phyloP scores from a whole-genome alignment of 1,140 invertebrate genomes.

The Vanessa tameamea region DNA sequence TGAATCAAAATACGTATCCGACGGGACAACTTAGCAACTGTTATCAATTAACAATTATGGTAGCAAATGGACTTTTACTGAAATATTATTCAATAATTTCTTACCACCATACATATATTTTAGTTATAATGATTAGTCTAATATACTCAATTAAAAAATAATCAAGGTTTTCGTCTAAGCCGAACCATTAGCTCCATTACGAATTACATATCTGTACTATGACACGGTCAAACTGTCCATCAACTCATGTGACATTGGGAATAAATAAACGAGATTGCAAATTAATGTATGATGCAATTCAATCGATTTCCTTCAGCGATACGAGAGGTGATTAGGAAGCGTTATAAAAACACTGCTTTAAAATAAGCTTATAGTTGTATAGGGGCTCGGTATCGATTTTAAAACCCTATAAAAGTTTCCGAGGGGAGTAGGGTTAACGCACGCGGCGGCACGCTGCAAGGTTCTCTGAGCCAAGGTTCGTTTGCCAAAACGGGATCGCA shows the following conservation, averaged over 20 bases:
- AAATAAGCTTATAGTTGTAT: conserved; percentile 32
- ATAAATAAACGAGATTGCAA: conserved; percentile 37
- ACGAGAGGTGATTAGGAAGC: conserved; percentile 33
- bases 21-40: too few relatives aligned
- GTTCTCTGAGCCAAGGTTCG: conserved; percentile 57
- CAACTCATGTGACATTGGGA: conserved; percentile 31
- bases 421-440: conserved; percentile 71
- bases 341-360: conserved; percentile 35
- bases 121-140: too few relatives aligned
- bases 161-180: background rate
- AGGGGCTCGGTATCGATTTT: conserved; percentile 70
- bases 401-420: conserved; percentile 69
- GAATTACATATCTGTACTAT: background rate
- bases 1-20: too few relatives aligned
- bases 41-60: too few relatives aligned
- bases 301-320: conserved; percentile 27
- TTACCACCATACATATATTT: background rate
- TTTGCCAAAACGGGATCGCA: conserved; percentile 63
- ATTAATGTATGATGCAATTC: conserved; percentile 33
- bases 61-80: too few relatives aligned
- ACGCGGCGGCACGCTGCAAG: conserved; percentile 59
- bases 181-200: background rate
- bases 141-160: background rate
- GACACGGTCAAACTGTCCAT: conserved; percentile 17
- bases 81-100: too few relatives aligned